phyloP scores from a whole-genome alignment of 2,113 vertebrate genomes.

The Notarius quadriscutis region DNA sequence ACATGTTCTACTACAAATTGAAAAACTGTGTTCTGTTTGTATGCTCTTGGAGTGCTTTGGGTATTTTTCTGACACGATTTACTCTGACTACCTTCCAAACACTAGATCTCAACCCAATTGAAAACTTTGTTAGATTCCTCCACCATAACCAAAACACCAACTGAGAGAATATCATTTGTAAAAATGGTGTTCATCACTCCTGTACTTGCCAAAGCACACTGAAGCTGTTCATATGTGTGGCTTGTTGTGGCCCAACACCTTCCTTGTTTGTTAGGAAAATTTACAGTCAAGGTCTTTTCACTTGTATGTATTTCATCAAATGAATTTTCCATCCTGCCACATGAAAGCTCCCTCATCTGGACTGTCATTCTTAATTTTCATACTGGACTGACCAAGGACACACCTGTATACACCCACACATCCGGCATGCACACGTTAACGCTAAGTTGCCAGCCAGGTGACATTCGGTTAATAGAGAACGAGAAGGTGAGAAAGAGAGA shows the following conservation, averaged over 20 bases:
- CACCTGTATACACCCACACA: slow-evolving; percentile 23
- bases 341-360: neutral
- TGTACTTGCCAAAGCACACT: neutral
- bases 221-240: neutral
- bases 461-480: slow-evolving; percentile 44
- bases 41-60: neutral
- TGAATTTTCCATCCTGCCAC: neutral
- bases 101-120: neutral
- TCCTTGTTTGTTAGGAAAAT: neutral
- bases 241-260: neutral
- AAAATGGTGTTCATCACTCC: neutral
- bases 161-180: neutral
- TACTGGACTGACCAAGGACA: slow-evolving; percentile 8
- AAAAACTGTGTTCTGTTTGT: neutral
- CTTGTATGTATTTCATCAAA: neutral
- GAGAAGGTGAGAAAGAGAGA: slow-evolving; percentile 54
- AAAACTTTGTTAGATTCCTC: neutral
- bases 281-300: slow-evolving; percentile 2
- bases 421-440: neutral
- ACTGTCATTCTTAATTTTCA: slow-evolving; percentile 6
- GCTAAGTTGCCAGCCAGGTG: slow-evolving; percentile 36
- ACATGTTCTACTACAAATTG: neutral
- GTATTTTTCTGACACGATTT: neutral
- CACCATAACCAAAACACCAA: neutral
- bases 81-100: neutral